Evolutionary conservation across 2,797 vertebrate genomes (phyloP).

Genomic region (Eospalax fontanierii): DNA sequence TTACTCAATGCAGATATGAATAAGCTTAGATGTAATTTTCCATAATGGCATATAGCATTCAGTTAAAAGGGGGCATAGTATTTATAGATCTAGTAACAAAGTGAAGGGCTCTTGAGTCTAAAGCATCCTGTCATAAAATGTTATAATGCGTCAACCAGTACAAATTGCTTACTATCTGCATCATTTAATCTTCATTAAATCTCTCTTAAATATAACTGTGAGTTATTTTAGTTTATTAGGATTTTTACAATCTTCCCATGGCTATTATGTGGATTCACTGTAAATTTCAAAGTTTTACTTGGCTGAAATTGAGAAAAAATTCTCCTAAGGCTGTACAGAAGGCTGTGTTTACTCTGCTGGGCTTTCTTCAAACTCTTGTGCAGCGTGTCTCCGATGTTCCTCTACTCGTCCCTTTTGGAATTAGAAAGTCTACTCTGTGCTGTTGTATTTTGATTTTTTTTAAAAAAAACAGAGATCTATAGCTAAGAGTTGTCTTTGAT

Average conservation of each 20-base stretch:
- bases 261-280: not conserved
- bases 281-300: not conserved
- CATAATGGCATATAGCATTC: not conserved
- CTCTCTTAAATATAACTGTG: not conserved
- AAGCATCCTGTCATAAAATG: not conserved
- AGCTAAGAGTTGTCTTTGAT: no score
- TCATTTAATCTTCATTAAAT: not conserved
- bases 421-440: not conserved
- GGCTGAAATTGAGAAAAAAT: not conserved
- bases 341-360: not conserved
- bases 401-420: not conserved
- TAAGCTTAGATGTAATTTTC: not conserved
- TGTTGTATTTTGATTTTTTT: not conserved
- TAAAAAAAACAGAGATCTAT: no score
- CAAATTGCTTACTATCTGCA: not conserved
- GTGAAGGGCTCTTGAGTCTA: not conserved
- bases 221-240: not conserved
- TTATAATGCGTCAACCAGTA: not conserved
- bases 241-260: not conserved
- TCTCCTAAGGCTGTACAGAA: not conserved
- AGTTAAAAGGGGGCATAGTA: not conserved
- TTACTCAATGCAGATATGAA: not conserved
- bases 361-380: not conserved
- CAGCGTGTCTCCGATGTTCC: not conserved
- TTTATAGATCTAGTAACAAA: not conserved